Percentiles rank a stretch among this genome's conserved stretches.
Conservation (phyloP, 2,113 vertebrate species). For the Illadopsis cleaveri region DNA sequence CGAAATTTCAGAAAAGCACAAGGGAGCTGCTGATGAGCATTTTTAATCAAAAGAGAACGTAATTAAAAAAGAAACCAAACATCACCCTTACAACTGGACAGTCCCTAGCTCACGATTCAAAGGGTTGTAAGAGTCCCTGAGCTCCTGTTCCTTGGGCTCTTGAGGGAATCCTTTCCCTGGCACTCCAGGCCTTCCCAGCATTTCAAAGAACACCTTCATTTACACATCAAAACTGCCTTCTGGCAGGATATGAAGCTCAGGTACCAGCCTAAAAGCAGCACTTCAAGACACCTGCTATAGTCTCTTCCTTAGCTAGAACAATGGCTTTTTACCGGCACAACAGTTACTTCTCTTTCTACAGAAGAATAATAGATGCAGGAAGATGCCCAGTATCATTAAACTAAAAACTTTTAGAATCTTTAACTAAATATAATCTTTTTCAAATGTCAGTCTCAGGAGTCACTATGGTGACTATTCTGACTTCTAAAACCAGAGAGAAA, state of each 20-base stretch:
- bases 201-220: background rate
- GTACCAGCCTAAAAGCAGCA: background rate
- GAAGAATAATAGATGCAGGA: background rate
- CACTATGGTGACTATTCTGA: background rate
- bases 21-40: background rate
- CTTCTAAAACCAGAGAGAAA: background rate
- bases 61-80: background rate
- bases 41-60: background rate
- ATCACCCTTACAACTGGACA: background rate
- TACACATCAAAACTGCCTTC: constrained; percentile 13
- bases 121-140: background rate
- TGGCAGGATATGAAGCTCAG: background rate
- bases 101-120: background rate
- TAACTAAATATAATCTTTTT: background rate
- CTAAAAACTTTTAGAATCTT: background rate
- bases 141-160: background rate
- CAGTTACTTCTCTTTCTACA: background rate
- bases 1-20: background rate
- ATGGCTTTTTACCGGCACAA: background rate
- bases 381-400: background rate
- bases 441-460: background rate
- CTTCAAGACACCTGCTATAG: background rate
- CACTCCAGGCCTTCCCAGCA: background rate
- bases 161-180: background rate
- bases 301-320: background rate